phyloP scores from a whole-genome alignment of 2,888 invertebrate genomes.

The Hypomecis atomaria region DNA sequence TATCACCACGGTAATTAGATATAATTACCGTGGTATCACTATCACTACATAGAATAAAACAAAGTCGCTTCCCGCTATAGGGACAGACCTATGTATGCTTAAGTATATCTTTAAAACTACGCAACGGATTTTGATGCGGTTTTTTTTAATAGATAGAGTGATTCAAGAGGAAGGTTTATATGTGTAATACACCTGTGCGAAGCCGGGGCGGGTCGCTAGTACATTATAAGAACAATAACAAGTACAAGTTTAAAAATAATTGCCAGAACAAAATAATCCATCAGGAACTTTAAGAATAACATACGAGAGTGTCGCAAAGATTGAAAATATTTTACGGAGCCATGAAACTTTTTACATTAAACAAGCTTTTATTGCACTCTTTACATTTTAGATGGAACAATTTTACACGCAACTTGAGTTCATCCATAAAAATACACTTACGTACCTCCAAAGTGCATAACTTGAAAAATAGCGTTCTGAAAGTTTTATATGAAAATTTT shows the following conservation, averaged over 20 bases:
- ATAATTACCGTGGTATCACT: too few relatives aligned
- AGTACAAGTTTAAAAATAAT: neutral
- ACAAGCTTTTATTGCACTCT: conserved; percentile 5
- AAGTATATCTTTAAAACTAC: too few relatives aligned
- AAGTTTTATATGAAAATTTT: conserved; percentile 9
- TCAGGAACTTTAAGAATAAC: neutral
- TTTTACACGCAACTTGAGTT: conserved; percentile 15
- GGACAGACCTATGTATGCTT: too few relatives aligned
- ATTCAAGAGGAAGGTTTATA: too few relatives aligned
- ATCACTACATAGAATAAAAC: too few relatives aligned
- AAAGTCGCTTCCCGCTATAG: too few relatives aligned
- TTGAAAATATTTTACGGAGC: conserved; percentile 5
- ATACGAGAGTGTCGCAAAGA: neutral
- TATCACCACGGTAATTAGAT: too few relatives aligned
- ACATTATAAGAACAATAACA: too few relatives aligned
- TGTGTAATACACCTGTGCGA: too few relatives aligned
- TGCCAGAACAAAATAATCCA: neutral
- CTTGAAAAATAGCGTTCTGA: conserved; percentile 1
- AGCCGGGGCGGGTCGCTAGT: too few relatives aligned
- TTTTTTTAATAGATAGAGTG: too few relatives aligned
- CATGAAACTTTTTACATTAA: conserved; percentile 13
- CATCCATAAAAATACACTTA: conserved; percentile 16
- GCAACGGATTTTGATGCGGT: too few relatives aligned
- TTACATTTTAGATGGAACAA: conserved; percentile 19
- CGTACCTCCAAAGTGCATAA: conserved; percentile 8